A percentile compares a stretch with the other conserved stretches of the same genome.
Evolutionary conservation across 2,888 invertebrate species (phyloP).

Genomic region (Tinea pellionella): DNA sequence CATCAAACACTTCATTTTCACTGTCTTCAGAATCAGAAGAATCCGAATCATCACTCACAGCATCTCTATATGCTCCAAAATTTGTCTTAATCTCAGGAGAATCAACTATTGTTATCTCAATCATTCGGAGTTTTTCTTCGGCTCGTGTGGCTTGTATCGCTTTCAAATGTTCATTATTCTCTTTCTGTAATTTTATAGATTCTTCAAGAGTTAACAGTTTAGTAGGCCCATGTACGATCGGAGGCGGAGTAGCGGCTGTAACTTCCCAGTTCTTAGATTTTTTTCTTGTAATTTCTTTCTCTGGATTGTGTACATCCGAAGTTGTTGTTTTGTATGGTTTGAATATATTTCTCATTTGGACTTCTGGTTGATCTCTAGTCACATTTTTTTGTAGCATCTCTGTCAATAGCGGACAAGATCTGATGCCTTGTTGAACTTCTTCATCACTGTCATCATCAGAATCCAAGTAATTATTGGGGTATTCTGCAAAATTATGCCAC

Average conservation of each 20-base stretch:
- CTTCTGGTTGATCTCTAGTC: too few species aligned
- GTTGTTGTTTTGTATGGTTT: slow-evolving; percentile 71
- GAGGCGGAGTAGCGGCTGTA: slow-evolving; percentile 73
- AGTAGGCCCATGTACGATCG: slow-evolving; percentile 61
- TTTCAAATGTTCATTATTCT: slow-evolving; percentile 52
- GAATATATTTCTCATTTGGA: slow-evolving; percentile 30
- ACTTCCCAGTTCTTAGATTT: slow-evolving; percentile 70
- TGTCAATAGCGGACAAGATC: too few species aligned
- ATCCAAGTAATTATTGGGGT: slow-evolving; percentile 43
- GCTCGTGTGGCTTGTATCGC: slow-evolving; percentile 68
- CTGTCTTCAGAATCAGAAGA: slow-evolving; percentile 53
- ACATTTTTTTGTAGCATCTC: too few species aligned
- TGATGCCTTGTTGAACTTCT: slow-evolving; percentile 43
- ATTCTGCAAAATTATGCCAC: slow-evolving; percentile 51
- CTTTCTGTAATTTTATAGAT: slow-evolving; percentile 66
- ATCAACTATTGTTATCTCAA: slow-evolving; percentile 20
- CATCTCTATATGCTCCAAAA: slow-evolving; percentile 48
- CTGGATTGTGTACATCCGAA: slow-evolving; percentile 64
- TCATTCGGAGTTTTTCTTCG: slow-evolving; percentile 51
- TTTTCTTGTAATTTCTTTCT: slow-evolving; percentile 59
- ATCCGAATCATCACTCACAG: slow-evolving; percentile 43
- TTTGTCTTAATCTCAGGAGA: slow-evolving; percentile 35
- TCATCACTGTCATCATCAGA: slow-evolving; percentile 72
- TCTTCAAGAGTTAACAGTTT: slow-evolving; percentile 66
- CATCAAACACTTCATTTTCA: slow-evolving; percentile 67